phyloP scores from a whole-genome alignment of 2,113 vertebrate species.

The Athene cunicularia region DNA sequence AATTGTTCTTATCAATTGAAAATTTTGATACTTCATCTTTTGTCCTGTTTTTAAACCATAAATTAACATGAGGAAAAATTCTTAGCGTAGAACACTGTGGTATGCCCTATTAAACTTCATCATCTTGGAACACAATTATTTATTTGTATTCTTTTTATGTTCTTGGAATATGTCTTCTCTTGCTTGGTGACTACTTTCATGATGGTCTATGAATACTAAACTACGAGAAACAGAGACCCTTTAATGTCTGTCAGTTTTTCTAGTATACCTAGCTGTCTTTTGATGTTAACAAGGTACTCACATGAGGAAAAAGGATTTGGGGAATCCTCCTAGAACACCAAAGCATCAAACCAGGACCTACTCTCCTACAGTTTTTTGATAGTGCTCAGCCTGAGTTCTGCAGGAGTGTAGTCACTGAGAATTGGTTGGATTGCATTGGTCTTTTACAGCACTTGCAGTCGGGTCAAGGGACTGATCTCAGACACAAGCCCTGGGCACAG shows the following conservation, averaged over 20 bases:
- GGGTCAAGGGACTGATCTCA: not conserved
- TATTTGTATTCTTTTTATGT: not conserved
- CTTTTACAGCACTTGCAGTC: not conserved
- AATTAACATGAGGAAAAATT: not conserved
- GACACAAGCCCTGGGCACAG: not conserved
- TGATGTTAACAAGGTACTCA: not conserved
- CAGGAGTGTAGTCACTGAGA: not conserved
- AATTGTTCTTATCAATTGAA: not conserved
- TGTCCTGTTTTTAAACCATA: not conserved
- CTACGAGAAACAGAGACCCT: not conserved
- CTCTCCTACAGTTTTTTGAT: not conserved
- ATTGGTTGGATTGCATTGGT: rapidly evolving
- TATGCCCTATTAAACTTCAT: not conserved
- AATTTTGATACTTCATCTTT: not conserved
- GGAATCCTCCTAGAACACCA: not conserved
- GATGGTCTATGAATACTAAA: not conserved
- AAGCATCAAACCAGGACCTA: not conserved
- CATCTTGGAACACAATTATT: not conserved
- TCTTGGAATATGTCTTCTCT: not conserved
- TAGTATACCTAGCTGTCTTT: not conserved
- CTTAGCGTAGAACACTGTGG: not conserved
- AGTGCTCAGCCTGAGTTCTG: not conserved
- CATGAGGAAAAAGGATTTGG: not conserved
- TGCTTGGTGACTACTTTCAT: not conserved
- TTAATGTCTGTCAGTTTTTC: not conserved